phyloP scores from a whole-genome alignment of 2,888 invertebrate genomes.

The Smittia sp. region DNA sequence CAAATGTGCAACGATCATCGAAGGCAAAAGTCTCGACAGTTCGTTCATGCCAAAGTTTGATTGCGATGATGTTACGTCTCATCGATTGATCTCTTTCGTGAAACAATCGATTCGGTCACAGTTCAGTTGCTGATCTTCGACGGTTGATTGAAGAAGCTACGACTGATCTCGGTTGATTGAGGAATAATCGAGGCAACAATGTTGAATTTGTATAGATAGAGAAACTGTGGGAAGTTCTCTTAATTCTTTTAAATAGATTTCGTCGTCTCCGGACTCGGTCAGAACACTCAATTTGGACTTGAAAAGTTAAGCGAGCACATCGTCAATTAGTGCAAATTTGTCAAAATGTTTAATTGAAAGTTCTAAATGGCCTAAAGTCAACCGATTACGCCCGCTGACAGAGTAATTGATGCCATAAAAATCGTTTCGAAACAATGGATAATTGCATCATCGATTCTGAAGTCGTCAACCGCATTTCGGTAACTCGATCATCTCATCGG shows the following conservation, averaged over 20 bases:
- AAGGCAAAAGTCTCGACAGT: too few relatives aligned
- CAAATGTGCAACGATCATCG: not conserved
- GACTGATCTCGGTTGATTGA: not conserved
- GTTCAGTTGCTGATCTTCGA: not conserved
- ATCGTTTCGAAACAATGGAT: not conserved
- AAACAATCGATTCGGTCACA: not conserved
- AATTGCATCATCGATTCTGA: not conserved
- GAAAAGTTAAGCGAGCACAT: not conserved
- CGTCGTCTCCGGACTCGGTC: not conserved
- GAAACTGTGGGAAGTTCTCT: not conserved
- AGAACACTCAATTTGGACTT: not conserved
- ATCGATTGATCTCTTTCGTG: not conserved
- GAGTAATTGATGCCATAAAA: not conserved
- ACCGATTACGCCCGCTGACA: not conserved
- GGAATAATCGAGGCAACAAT: not conserved
- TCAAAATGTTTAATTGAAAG: not conserved
- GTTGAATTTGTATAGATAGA: not conserved
- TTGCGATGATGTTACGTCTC: not conserved
- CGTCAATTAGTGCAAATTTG: slow-evolving; percentile 7
- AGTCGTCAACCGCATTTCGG: not conserved
- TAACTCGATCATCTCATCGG: not conserved
- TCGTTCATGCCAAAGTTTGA: too few relatives aligned
- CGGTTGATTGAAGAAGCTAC: not conserved
- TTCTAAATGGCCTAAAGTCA: not conserved
- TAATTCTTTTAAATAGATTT: not conserved